Percentiles rank a stretch among this genome's conserved stretches.
Evolutionary conservation across 2,113 vertebrate species (phyloP).

Genomic region (Hippoglossus stenolepis): DNA sequence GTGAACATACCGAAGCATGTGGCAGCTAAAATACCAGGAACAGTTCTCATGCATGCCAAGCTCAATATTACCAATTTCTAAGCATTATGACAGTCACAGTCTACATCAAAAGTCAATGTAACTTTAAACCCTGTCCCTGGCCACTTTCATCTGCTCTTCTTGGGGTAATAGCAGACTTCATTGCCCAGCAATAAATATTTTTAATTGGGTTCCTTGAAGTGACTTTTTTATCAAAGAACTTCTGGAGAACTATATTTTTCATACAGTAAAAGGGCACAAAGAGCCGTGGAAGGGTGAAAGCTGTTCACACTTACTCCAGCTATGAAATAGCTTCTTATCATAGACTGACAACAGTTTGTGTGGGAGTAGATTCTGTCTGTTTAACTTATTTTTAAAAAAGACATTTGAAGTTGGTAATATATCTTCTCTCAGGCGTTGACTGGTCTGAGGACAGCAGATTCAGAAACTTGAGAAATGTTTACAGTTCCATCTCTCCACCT

Average conservation of each 20-base stretch:
- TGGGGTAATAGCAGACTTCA: constrained; percentile 8
- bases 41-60: too few relatives aligned
- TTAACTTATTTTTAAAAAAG: too few relatives aligned
- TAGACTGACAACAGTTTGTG: too few relatives aligned
- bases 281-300: not conserved
- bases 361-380: not conserved
- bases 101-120: not conserved
- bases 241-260: not conserved
- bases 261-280: not conserved
- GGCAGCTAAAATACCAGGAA: too few relatives aligned
- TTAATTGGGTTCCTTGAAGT: not conserved
- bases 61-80: too few relatives aligned
- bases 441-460: constrained; percentile 13
- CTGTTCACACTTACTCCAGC: not conserved
- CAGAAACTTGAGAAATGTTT: constrained; percentile 24
- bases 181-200: not conserved
- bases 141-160: not conserved
- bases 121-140: not conserved
- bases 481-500: constrained; percentile 4
- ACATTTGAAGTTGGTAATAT: not conserved
- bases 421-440: constrained; percentile 10
- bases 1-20: too few relatives aligned
- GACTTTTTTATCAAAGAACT: constrained; percentile 32
- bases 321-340: constrained; percentile 10
- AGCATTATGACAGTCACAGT: not conserved